A percentile compares a stretch with the other conserved stretches of the same genome.
phyloP scores from a whole-genome alignment of 2,797 vertebrate genomes.

The Apodemus agrarius region DNA sequence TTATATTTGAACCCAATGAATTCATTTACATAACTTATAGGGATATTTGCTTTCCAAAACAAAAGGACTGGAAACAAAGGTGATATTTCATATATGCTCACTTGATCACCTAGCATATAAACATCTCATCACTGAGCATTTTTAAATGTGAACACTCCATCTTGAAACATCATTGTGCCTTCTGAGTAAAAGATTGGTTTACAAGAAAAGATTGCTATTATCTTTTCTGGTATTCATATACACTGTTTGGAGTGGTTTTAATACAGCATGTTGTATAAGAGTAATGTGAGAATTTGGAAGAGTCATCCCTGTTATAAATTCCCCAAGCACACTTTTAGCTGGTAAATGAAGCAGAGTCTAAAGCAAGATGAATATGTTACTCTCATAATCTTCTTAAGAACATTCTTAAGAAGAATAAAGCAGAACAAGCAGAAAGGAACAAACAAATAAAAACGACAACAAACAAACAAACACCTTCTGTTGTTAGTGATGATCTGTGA shows the following conservation, averaged over 20 bases:
- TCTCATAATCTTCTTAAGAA: no score
- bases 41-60: neutral
- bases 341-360: neutral
- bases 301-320: neutral
- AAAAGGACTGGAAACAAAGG: neutral
- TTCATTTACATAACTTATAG: neutral
- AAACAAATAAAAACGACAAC: neutral
- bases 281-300: neutral
- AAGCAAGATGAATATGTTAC: neutral
- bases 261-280: neutral
- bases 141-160: neutral
- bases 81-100: neutral
- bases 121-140: neutral
- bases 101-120: neutral
- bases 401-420: neutral
- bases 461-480: neutral
- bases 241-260: neutral
- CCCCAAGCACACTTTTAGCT: neutral
- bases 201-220: neutral
- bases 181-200: neutral
- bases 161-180: neutral
- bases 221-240: neutral
- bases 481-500: neutral
- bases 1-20: neutral
- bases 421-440: neutral